Evolutionary conservation across 2,797 vertebrate genomes (phyloP).

Genomic region (Lithobates sylvaticus): DNA sequence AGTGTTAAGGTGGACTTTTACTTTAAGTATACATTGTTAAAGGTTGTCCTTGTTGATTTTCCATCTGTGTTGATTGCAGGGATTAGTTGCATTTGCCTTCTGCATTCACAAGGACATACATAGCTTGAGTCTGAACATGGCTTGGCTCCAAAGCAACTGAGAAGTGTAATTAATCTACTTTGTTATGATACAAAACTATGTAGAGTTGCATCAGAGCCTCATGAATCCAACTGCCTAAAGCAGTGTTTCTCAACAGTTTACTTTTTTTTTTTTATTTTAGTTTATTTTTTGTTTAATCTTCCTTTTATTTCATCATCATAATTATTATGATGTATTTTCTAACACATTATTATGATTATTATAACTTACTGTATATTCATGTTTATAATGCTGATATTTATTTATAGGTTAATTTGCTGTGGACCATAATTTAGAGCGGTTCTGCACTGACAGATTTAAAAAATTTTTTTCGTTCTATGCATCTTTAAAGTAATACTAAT

Average conservation of each 20-base stretch:
- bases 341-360: too few species aligned
- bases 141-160: slow-evolving; percentile 26
- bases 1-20: too few species aligned
- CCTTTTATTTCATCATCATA: not conserved
- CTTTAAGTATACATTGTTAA: too few species aligned
- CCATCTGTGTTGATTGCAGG: not conserved
- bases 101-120: slow-evolving; percentile 1
- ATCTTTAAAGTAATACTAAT: too few species aligned
- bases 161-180: slow-evolving; percentile 45
- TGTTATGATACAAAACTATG: slow-evolving; percentile 44
- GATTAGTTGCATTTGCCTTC: not conserved
- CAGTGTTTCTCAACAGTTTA: not conserved
- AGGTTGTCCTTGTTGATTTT: slow-evolving; percentile 4
- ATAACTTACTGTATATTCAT: too few species aligned
- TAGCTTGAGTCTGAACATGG: not conserved
- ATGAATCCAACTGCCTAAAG: not conserved
- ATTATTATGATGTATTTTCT: not conserved
- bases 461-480: too few species aligned
- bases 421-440: too few species aligned
- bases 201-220: slow-evolving; percentile 42
- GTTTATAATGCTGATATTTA: too few species aligned
- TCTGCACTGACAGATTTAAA: too few species aligned
- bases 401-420: too few species aligned
- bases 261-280: not conserved
- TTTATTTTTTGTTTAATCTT: not conserved